Evolutionary conservation across 2,113 vertebrate genomes (phyloP).

Genomic region (Phyllostomus hastatus): DNA sequence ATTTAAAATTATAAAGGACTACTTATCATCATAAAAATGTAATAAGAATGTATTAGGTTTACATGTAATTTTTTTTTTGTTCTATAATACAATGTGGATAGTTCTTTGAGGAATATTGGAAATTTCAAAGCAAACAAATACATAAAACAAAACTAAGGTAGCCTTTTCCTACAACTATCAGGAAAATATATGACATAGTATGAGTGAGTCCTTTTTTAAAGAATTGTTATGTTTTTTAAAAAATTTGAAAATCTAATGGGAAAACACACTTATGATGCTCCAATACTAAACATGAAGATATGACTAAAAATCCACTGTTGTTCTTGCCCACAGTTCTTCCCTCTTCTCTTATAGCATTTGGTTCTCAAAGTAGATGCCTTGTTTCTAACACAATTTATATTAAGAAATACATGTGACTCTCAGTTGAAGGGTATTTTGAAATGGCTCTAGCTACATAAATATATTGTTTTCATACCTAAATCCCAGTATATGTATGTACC

Average conservation of each 20-base stretch:
- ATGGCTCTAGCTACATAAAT: not conserved
- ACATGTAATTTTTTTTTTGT: not conserved
- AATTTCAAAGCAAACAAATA: not conserved
- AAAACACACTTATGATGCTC: not conserved
- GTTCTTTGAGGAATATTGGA: not conserved
- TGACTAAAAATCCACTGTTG: not conserved
- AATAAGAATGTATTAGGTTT: not conserved
- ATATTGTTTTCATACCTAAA: not conserved
- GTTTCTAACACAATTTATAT: constrained; percentile 16
- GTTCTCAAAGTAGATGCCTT: not conserved
- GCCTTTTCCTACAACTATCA: not conserved
- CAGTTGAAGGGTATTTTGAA: not conserved
- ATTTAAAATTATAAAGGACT: not conserved
- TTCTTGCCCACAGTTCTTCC: not conserved
- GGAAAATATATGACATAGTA: not conserved
- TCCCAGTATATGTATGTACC: not conserved
- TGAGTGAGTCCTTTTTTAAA: not conserved
- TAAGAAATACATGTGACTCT: not conserved
- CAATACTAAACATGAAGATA: not conserved
- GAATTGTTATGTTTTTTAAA: not conserved
- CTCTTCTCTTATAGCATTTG: not conserved
- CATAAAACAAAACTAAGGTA: not conserved
- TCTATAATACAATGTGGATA: not conserved
- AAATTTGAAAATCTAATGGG: not conserved
- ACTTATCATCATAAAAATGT: not conserved